These are phyloP conservation scores for Cheiracanthium punctorium DNA, from an alignment of 2,888 invertebrate species.

Conservation along the genomic window DNA sequence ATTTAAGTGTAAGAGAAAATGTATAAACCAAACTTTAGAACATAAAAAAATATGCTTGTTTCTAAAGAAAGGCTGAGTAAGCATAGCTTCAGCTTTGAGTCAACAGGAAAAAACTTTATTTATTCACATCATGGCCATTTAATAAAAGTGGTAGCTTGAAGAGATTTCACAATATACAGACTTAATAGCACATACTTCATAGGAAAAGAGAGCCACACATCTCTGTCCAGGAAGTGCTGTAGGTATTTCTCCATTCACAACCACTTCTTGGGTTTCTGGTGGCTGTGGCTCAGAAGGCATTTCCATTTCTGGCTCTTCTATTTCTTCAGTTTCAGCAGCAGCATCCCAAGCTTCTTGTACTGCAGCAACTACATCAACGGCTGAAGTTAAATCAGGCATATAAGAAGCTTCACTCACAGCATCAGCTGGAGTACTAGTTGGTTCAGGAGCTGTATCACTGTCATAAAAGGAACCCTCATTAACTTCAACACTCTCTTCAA, in stretches of 20 bases:
- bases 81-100: too few species aligned
- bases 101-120: too few species aligned
- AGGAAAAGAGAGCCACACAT: slow-evolving; percentile 70
- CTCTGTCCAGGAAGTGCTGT: slow-evolving; percentile 42
- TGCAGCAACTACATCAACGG: slow-evolving; percentile 63
- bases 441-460: slow-evolving; percentile 78
- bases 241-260: slow-evolving; percentile 60
- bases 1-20: too few species aligned
- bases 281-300: slow-evolving; percentile 73
- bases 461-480: slow-evolving; percentile 91
- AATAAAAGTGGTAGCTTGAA: too few species aligned
- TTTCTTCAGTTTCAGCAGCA: slow-evolving; percentile 57
- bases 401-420: slow-evolving; percentile 28
- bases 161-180: too few species aligned
- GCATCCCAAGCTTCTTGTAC: slow-evolving; percentile 69
- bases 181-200: slow-evolving; percentile 65
- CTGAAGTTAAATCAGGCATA: slow-evolving; percentile 47
- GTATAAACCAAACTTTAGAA: too few species aligned
- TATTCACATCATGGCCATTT: too few species aligned
- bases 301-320: slow-evolving; percentile 53
- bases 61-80: too few species aligned
- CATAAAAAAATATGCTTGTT: too few species aligned
- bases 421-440: slow-evolving; percentile 31
- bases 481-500: slow-evolving; percentile 69
- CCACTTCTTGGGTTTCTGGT: slow-evolving; percentile 72